Evolutionary conservation across 2,797 vertebrate species (phyloP), one percentile per base, ranked within the genome.

Genomic region (Melanotaenia maccullochi): DNA sequence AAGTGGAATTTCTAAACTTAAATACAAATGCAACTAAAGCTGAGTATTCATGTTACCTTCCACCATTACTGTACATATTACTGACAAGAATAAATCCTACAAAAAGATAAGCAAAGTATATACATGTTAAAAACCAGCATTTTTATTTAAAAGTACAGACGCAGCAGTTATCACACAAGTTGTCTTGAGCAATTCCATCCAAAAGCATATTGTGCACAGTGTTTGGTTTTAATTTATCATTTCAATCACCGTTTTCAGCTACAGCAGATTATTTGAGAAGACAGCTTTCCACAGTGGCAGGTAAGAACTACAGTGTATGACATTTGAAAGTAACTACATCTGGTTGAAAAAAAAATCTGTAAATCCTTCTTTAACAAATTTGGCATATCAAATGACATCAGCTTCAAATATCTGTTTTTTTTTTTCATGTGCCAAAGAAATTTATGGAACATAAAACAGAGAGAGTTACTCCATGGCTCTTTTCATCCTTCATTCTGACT

Each of bases 131-230:
- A 70, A 73, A 56, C 38, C 55, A 75, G 51, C 68, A 72, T 73
- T 75, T n/a, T 71, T 38, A 75, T 91, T 93, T 84, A 84, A 89
- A 83, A 70, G 36, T 65, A 60, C 60, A 76, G 20, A 63, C 51
- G 54, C 40, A 73, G 60, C 65, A 82, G 28, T 32, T 60, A 72
- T 73, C 22, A 70, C 44, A 71, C 59, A 33, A 76, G 44, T 69
- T 64, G 33, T 60, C 30, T 68, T 65, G 9, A 83, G 75, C 52
- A 64, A 54, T 78, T 82, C 67, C 78, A 81, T 83, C 81, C 64
- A 65, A 80, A 80, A 78, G 71, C 67, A 52, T 70, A 61, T 35
- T 78, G 75, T 81, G 61, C 68, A 69, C 79, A 86, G 81, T 83
- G 79, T 83, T 59, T 61, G 1, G 12, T 13, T 3, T 2, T 2